These are phyloP conservation scores for Promerops cafer DNA, from an alignment of 2,113 vertebrate species.

Conservation along the genomic window DNA sequence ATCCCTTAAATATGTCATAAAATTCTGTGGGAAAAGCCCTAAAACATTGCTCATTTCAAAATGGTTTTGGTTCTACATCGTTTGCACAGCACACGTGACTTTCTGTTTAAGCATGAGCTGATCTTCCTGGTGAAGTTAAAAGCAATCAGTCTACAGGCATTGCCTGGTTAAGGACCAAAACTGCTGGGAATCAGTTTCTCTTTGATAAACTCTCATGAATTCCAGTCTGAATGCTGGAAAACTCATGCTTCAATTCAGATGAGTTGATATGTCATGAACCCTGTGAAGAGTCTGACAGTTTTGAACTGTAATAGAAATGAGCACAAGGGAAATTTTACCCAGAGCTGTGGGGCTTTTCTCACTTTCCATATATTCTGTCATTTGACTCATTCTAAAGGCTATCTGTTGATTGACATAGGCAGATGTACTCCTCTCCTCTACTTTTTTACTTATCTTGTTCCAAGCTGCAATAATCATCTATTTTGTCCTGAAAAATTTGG, in stretches of 20 bases:
- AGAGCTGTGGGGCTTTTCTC: not conserved
- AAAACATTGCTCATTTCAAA: not conserved
- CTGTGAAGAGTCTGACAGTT: not conserved
- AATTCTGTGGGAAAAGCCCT: not conserved
- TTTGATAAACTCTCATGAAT: not conserved
- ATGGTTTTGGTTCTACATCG: not conserved
- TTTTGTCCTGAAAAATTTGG: not conserved
- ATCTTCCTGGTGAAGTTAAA: not conserved
- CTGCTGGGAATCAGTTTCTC: not conserved
- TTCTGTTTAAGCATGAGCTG: not conserved
- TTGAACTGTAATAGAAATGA: not conserved
- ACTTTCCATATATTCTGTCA: not conserved
- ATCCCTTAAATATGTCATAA: not conserved
- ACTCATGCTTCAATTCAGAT: not conserved
- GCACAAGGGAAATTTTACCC: not conserved
- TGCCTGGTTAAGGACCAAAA: not conserved
- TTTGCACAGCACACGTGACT: fast-evolving
- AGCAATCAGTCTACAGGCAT: not conserved
- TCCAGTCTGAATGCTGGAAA: not conserved
- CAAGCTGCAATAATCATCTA: not conserved
- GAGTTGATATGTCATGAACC: not conserved
- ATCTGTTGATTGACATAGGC: not conserved
- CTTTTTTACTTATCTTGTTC: not conserved
- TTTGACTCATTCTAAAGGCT: not conserved
- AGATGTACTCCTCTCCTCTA: not conserved